Evolutionary conservation across 2,797 vertebrate genomes (phyloP).

Genomic region (Echiichthys vipera): DNA sequence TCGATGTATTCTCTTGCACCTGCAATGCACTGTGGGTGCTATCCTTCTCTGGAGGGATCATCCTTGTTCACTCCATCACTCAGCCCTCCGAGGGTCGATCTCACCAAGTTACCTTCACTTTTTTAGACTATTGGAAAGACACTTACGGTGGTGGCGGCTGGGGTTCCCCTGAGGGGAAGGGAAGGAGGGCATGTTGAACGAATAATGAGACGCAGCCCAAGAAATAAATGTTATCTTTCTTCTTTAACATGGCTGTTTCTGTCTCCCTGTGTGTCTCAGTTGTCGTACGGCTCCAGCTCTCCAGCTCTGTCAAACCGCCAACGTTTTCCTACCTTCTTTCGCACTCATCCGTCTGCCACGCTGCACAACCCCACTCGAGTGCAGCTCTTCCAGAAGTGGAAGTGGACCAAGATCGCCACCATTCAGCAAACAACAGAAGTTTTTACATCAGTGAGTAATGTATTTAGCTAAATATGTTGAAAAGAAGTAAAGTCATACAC

Average conservation of each 20-base stretch:
- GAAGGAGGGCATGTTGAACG: too few species aligned
- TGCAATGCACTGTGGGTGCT: too few species aligned
- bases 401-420: conserved; percentile 91
- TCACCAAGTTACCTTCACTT: too few species aligned
- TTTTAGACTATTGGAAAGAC: too few species aligned
- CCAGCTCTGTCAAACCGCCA: conserved; percentile 89
- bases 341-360: conserved; percentile 89
- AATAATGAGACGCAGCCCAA: too few species aligned
- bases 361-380: conserved; percentile 90
- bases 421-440: conserved; percentile 92
- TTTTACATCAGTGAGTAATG: conserved; percentile 88
- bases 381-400: conserved; percentile 91
- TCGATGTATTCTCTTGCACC: too few species aligned
- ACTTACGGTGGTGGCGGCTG: too few species aligned
- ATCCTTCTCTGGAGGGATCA: too few species aligned
- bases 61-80: too few species aligned
- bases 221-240: too few species aligned
- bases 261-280: conserved; percentile 63
- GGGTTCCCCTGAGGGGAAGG: too few species aligned
- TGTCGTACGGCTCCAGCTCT: conserved; percentile 90
- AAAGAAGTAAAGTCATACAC: background rate
- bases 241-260: background rate
- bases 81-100: too few species aligned
- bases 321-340: conserved; percentile 90
- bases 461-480: background rate